phyloP scores from a whole-genome alignment of 2,797 vertebrate species.

The Vireo griseus region DNA sequence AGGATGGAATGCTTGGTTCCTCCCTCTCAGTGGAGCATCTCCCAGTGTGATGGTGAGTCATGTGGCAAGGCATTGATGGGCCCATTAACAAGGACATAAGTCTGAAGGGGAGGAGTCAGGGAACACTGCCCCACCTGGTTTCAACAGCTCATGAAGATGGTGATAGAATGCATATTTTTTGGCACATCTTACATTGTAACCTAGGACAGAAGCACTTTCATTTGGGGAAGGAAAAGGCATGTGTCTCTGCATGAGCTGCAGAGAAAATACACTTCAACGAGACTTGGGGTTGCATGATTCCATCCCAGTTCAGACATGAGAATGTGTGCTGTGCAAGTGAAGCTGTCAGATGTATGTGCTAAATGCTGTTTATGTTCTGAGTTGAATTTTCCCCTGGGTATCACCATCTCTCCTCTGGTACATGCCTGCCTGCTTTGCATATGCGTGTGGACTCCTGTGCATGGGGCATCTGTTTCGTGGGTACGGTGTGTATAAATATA shows the following conservation, averaged over 20 bases:
- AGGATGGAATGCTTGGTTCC: no score
- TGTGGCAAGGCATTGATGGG: no score
- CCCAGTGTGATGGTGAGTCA: no score
- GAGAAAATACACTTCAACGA: neutral
- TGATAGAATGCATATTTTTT: no score
- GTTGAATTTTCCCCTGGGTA: neutral
- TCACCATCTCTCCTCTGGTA: neutral
- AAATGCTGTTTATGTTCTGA: neutral
- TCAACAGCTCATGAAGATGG: no score
- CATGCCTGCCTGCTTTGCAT: neutral
- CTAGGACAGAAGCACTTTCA: no score
- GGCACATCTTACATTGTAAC: no score
- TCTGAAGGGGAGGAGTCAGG: no score
- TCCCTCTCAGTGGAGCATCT: no score
- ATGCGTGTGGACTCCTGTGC: conserved; percentile 1
- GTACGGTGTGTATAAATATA: conserved; percentile 29
- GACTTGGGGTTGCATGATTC: neutral
- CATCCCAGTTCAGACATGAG: neutral
- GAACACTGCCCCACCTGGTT: no score
- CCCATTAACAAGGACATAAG: no score
- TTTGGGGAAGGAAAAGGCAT: neutral
- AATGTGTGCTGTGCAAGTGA: neutral
- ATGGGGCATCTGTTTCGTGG: conserved; percentile 49
- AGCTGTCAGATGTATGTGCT: neutral
- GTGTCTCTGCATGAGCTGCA: neutral